These are phyloP conservation scores for Pogona vitticeps DNA, from an alignment of 2,113 vertebrate species.

Conservation along the genomic window DNA sequence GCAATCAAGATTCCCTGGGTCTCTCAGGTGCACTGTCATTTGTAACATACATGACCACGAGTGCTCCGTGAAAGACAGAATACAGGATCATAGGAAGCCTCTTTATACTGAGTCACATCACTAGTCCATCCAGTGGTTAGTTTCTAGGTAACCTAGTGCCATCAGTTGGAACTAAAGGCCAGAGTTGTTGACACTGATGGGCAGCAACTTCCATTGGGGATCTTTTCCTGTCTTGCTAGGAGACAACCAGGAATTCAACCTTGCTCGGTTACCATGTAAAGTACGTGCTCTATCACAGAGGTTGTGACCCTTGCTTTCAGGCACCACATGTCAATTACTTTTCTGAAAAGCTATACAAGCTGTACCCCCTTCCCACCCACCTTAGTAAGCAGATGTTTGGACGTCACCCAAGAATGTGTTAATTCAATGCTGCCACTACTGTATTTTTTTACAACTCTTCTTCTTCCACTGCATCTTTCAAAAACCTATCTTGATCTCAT, in stretches of 20 bases:
- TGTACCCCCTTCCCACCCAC: not conserved
- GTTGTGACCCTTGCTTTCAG: not conserved
- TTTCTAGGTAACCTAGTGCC: too few relatives aligned
- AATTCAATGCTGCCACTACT: not conserved
- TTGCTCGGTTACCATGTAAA: too few relatives aligned
- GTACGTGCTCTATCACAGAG: not conserved
- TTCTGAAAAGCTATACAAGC: not conserved
- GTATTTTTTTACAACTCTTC: not conserved
- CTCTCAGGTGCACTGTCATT: not conserved
- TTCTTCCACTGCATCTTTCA: not conserved
- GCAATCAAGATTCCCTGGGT: not conserved
- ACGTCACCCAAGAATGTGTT: not conserved
- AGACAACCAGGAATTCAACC: too few relatives aligned
- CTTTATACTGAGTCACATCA: too few relatives aligned
- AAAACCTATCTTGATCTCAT: accelerated
- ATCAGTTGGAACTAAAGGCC: too few relatives aligned
- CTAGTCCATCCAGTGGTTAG: too few relatives aligned
- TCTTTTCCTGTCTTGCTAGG: too few relatives aligned
- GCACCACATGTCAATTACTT: not conserved
- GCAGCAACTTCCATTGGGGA: too few relatives aligned
- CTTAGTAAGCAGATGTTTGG: not conserved
- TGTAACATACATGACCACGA: not conserved
- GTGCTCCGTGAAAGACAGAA: too few relatives aligned
- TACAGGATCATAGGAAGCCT: too few relatives aligned
- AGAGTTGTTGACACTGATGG: too few relatives aligned